Conservation (phyloP, 2,888 invertebrate species). For the Actias luna region DNA sequence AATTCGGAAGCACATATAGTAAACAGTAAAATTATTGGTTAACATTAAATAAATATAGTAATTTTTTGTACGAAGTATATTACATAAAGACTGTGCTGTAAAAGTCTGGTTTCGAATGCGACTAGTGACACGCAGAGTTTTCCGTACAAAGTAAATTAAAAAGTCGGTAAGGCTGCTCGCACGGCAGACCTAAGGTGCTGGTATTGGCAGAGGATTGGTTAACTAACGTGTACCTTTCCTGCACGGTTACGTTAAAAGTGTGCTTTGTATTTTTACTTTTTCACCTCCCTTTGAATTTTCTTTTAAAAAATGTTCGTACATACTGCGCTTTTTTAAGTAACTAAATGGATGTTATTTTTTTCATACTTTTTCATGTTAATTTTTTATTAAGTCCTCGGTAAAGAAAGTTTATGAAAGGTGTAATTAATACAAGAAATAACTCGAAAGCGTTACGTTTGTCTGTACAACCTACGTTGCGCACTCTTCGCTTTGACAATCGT, state of each 20-base stretch:
- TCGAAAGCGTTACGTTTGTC: too few relatives aligned
- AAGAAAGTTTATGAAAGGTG: too few relatives aligned
- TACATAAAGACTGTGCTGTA: conserved; percentile 7
- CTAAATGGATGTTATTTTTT: background rate
- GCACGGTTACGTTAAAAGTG: background rate
- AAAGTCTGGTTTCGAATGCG: conserved; percentile 13
- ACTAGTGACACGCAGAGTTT: conserved; percentile 8
- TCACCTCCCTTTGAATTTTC: background rate
- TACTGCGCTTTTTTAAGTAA: background rate
- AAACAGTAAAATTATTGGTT: too few relatives aligned
- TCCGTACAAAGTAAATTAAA: conserved; percentile 21
- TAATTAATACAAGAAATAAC: too few relatives aligned
- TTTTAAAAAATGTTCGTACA: background rate
- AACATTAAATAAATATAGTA: too few relatives aligned
- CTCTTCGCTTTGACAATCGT: too few relatives aligned
- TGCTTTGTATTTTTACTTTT: background rate
- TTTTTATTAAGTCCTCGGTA: too few relatives aligned
- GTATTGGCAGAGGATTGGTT: conserved; percentile 5
- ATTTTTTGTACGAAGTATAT: background rate
- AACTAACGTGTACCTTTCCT: background rate
- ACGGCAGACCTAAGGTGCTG: background rate
- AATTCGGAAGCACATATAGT: too few relatives aligned
- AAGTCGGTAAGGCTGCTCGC: conserved; percentile 13
- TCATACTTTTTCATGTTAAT: background rate
- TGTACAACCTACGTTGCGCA: too few relatives aligned